Evolutionary conservation across 2,888 invertebrate species (phyloP).

Genomic region (Cheiracanthium punctorium): DNA sequence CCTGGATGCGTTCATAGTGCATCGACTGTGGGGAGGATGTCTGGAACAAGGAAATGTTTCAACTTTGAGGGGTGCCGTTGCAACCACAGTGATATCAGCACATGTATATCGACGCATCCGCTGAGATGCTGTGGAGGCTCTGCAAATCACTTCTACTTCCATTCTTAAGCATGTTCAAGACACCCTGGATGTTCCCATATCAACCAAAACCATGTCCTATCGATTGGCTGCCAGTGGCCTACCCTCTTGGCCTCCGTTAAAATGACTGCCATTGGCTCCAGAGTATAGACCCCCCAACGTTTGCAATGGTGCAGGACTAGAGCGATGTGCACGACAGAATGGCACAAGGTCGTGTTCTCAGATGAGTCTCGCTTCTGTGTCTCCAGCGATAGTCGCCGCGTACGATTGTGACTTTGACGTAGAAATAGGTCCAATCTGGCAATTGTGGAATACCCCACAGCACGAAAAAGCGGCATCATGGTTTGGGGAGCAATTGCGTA

Average conservation of each 20-base stretch:
- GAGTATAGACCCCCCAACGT: neutral
- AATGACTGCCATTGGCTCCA: neutral
- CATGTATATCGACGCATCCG: neutral
- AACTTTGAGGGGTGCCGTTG: constrained; percentile 6
- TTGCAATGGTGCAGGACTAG: neutral
- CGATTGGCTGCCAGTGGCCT: too few species aligned
- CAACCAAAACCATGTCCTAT: neutral
- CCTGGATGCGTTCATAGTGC: constrained; percentile 8
- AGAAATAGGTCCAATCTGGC: neutral
- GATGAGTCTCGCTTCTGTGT: neutral
- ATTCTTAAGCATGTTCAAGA: neutral
- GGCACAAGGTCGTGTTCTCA: neutral
- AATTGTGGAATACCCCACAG: neutral
- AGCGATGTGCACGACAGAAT: neutral
- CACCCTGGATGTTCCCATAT: neutral
- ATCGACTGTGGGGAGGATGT: constrained; percentile 16
- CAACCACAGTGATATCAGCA: constrained; percentile 1
- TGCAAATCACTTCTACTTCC: too few species aligned
- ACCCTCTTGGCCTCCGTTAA: too few species aligned
- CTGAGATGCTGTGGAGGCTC: neutral
- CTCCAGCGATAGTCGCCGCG: neutral
- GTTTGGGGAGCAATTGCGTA: constrained; percentile 2
- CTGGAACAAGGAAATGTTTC: neutral
- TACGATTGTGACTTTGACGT: neutral
- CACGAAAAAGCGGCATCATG: neutral